A percentile compares a stretch with the other conserved stretches of the same genome.
Evolutionary conservation across 2,113 vertebrate genomes (phyloP).

Genomic region (Chloropsis cyanopogon): DNA sequence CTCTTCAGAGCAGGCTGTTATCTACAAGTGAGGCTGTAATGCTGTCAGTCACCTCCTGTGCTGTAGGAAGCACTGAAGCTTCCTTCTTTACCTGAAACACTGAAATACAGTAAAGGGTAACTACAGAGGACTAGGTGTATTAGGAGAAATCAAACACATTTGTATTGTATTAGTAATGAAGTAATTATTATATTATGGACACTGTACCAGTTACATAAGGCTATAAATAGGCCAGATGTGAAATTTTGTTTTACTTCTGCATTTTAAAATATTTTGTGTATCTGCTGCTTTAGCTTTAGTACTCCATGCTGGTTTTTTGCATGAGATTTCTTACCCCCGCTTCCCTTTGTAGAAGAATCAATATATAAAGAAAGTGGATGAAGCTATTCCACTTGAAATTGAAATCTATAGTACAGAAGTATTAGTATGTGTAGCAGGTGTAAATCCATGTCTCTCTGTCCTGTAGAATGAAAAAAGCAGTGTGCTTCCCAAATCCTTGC

Average conservation of each 20-base stretch:
- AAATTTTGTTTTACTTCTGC: background rate
- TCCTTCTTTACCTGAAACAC: background rate
- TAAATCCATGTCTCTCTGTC: background rate
- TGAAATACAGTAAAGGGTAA: background rate
- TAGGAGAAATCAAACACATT: background rate
- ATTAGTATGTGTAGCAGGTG: background rate
- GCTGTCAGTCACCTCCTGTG: background rate
- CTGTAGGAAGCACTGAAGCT: background rate
- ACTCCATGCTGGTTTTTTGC: background rate
- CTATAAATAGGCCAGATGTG: background rate
- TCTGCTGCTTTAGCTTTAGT: background rate
- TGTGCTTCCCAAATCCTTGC: background rate
- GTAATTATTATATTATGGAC: background rate
- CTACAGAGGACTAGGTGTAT: background rate
- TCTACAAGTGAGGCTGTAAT: background rate
- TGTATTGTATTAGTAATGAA: background rate
- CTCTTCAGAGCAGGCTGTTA: background rate
- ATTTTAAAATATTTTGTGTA: background rate
- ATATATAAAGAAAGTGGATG: background rate
- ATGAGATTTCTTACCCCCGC: background rate
- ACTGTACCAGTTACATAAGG: background rate
- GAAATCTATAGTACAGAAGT: background rate
- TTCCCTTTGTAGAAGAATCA: background rate
- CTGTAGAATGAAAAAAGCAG: background rate
- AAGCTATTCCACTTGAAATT: background rate